Base-by-base conservation (phyloP, 2,797 vertebrate genomes). In the Melanotaenia boesemani region DNA sequence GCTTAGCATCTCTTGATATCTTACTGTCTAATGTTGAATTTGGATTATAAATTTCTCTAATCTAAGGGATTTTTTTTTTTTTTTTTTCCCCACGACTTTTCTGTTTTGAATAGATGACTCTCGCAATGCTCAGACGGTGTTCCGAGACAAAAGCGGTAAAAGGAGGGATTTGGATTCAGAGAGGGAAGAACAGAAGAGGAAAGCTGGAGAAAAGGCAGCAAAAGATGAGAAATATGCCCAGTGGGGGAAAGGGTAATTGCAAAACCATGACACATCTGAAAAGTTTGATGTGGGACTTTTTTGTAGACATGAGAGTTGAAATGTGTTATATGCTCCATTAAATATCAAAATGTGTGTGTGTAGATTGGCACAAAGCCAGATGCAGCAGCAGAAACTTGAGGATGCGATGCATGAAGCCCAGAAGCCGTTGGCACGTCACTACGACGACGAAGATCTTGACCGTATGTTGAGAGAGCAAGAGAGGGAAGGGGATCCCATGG, bases 401-500 rank as follows among this genome's bases (percentile, higher is more conserved):
- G 96, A 98, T 16, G 97, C 97, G 0, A 10, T 97, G 16, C 95
- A 80, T 12, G 97, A 99, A 86, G 95, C 97, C 88, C 94, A 98
- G 26, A 99, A 99, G 87, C 98, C 98, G 0, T 80, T 99, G 89
- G 97, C 98, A 0, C 95, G 98, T 44, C 96, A 97, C 59, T 87
- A 94, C 0, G 96, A 99, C 2, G 98, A 99, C 1, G 94, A 96
- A 76, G 98, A 99, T 66, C 94, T 99, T 65, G 98, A 99, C 77
- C 93, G 90, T 15, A 96, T 98, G 97, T 91, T 99, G 87, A 93
- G 98, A 74, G 98, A 99, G 4, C 95, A 97, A 62, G 95, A 97
- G 86, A 94, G 98, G 44, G 98, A 99, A 0, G 98, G 98, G 2
- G 98, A 99, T 92, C 97, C 98, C 0, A 99, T 99, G 98, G 97